These are phyloP conservation scores for Conus betulinus DNA, from an alignment of 1,140 invertebrate genomes.

Conservation along the genomic window DNA sequence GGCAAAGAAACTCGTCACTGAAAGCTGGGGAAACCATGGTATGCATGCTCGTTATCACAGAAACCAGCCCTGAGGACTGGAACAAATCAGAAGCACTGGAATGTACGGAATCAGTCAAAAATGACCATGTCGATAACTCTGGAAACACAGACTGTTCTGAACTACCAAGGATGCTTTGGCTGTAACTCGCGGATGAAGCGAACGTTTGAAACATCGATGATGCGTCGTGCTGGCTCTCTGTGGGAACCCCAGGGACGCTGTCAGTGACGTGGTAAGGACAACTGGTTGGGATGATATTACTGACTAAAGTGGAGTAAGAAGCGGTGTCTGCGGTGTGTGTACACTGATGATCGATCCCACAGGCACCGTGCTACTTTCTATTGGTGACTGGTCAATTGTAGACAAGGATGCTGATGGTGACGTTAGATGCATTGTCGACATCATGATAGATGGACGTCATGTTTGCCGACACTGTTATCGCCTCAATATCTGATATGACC, in stretches of 20 bases:
- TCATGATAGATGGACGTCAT: background rate
- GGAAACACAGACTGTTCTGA: background rate
- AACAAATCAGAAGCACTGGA: background rate
- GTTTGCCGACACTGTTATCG: background rate
- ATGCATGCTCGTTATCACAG: background rate
- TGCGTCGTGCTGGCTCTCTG: too few relatives aligned
- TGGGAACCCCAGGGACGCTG: background rate
- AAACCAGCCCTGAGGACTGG: background rate
- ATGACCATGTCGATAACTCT: background rate
- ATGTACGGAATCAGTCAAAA: background rate
- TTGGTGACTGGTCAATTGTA: too few relatives aligned
- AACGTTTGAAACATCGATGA: too few relatives aligned
- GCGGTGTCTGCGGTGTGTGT: too few relatives aligned
- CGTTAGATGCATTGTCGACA: background rate
- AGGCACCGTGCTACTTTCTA: too few relatives aligned
- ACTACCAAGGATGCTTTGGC: background rate
- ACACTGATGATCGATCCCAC: too few relatives aligned
- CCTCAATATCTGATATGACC: background rate
- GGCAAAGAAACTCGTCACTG: background rate
- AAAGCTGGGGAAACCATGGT: background rate
- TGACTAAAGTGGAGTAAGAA: too few relatives aligned
- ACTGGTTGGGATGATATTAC: background rate
- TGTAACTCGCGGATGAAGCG: background rate
- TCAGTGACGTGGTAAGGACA: background rate
- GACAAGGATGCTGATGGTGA: too few relatives aligned